Evolutionary conservation across 2,888 invertebrate species (phyloP).

Genomic region (Dromius quadrimaculatus): DNA sequence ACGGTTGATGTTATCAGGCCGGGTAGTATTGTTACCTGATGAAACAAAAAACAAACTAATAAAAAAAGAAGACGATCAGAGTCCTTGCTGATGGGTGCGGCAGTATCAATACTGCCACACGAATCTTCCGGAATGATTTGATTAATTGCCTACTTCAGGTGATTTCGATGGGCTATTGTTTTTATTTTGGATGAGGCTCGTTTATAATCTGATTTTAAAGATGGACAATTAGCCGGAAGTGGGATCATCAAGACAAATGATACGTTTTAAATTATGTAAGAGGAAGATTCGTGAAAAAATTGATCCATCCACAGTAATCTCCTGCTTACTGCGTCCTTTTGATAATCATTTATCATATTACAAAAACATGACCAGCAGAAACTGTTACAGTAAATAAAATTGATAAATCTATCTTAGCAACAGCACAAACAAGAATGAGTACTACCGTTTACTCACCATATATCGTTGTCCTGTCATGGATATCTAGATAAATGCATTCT

Average conservation of each 20-base stretch:
- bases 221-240: conserved; percentile 19
- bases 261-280: too few species aligned
- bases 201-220: conserved; percentile 34
- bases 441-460: conserved; percentile 46
- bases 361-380: conserved; percentile 40
- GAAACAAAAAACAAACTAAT: conserved; percentile 39
- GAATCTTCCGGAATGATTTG: conserved; percentile 41
- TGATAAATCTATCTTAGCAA: conserved; percentile 42
- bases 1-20: conserved; percentile 47
- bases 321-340: conserved; percentile 11
- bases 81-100: conserved; percentile 42
- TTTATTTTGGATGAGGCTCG: conserved; percentile 28
- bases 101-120: conserved; percentile 39
- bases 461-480: conserved; percentile 47
- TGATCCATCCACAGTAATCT: conserved; percentile 25
- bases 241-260: conserved; percentile 22
- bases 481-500: conserved; percentile 49
- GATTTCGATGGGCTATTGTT: conserved; percentile 29
- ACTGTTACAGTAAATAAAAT: conserved; percentile 40
- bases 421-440: conserved; percentile 43
- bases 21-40: conserved; percentile 47
- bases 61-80: conserved; percentile 22
- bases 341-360: conserved; percentile 40
- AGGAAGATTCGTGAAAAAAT: conserved; percentile 3
- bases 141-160: conserved; percentile 36